These are phyloP conservation scores for Triplophysa yarkandensis DNA, from an alignment of 2,797 vertebrate genomes.

Conservation along the genomic window DNA sequence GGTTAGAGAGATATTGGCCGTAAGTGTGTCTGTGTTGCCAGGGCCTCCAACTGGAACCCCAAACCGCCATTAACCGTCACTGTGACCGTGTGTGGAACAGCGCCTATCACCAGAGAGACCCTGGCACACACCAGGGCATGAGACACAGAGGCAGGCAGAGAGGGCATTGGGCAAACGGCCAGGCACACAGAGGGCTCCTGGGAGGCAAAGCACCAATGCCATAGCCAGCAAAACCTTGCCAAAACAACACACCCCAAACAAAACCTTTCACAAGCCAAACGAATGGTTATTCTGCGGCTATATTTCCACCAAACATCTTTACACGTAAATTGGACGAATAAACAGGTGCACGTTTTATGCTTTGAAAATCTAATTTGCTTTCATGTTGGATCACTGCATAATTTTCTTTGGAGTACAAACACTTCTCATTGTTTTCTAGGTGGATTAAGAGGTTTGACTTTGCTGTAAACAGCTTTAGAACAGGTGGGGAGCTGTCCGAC, in stretches of 20 bases:
- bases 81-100: conserved; percentile 53
- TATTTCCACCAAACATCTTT: neutral
- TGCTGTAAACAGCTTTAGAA: conserved; percentile 14
- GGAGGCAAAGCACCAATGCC: conserved; percentile 45
- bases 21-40: conserved; percentile 48
- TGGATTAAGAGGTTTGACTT: conserved; percentile 24
- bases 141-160: conserved; percentile 53
- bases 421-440: conserved; percentile 12
- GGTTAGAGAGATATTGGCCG: conserved; percentile 56
- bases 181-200: conserved; percentile 45
- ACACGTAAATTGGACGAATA: neutral
- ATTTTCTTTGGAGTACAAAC: neutral
- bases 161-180: conserved; percentile 54
- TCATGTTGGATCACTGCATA: neutral
- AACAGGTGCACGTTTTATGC: neutral
- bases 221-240: conserved; percentile 33
- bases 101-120: conserved; percentile 60
- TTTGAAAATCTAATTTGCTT: neutral
- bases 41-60: conserved; percentile 56
- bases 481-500: conserved; percentile 18
- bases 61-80: conserved; percentile 56
- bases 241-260: conserved; percentile 39
- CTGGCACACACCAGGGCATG: conserved; percentile 60
- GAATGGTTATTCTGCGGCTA: conserved; percentile 27
- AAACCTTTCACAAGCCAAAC: conserved; percentile 36